Evolutionary conservation across 64 coral and sea anemone species (phyloP).

Genomic region (Catalaphyllia jardinei): DNA sequence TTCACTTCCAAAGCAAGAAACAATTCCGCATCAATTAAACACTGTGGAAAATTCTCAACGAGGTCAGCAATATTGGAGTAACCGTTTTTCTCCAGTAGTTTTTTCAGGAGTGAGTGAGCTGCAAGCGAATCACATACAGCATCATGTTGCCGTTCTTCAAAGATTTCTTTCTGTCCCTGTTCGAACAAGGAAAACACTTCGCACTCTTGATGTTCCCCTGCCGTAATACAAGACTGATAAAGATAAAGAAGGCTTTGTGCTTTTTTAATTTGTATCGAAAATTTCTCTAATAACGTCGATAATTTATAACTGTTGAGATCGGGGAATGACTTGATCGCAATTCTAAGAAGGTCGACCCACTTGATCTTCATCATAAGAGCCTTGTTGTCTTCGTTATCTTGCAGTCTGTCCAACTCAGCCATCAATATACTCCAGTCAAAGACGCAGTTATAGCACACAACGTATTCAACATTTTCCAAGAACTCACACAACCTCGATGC

Average conservation of each 20-base stretch:
- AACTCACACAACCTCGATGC: not conserved
- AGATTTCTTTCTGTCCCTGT: not conserved
- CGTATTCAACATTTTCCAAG: not conserved
- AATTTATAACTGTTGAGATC: not conserved
- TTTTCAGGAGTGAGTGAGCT: not conserved
- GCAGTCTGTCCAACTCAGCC: not conserved
- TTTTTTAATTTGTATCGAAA: not conserved
- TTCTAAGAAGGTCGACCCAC: not conserved
- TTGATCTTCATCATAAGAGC: not conserved
- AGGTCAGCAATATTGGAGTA: not conserved
- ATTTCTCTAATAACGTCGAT: not conserved
- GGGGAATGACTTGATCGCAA: not conserved
- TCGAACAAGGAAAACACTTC: not conserved
- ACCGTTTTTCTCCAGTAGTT: not conserved
- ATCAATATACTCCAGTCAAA: slow-evolving; percentile 11
- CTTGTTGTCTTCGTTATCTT: not conserved
- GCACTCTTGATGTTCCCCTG: not conserved
- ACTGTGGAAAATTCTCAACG: not conserved
- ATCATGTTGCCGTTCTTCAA: not conserved
- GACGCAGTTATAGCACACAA: not conserved
- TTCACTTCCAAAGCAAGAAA: not conserved
- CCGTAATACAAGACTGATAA: not conserved
- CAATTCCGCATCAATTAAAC: not conserved
- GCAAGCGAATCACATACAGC: not conserved
- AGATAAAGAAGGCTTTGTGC: not conserved